Base-by-base conservation (phyloP, 2,113 vertebrate species). In the Deroptyus accipitrinus region DNA sequence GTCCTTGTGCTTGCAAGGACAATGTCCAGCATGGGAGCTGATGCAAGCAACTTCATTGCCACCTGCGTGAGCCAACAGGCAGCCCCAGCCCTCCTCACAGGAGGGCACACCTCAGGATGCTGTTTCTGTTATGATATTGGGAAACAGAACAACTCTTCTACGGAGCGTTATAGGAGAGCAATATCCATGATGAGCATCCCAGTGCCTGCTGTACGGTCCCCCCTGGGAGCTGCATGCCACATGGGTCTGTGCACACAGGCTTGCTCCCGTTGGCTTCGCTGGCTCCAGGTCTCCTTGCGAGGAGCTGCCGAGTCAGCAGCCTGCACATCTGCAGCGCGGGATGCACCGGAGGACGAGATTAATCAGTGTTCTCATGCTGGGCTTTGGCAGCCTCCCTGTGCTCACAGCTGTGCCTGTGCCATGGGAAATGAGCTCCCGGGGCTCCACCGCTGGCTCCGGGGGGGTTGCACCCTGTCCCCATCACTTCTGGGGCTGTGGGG, bases 221-320 rank as follows among this genome's bases (percentile, higher is more conserved):
- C 6, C 10, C 11, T 11, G 13, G 68, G 39, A 73, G 17, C 48
- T 4, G 0, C 0, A 33, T 31, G 61, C 24, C 1, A 1, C 10
- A 2, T 0, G 2, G 59, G 35, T 75, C 82, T 0, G 0, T 9
- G n/a, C 68, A n/a, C 76, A 37, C 3, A 0, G 4, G 1, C 57
- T 55, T 2, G 0, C 11, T 88, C 63, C 67, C 1, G 0, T 8
- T 0, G 2, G 23, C 77, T 83, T 85, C 74, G 46, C 77, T 8
- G 7, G 92, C 94, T 90, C 78, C 4, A 2, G 37, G 64, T 91
- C 78, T 91, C 91, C 75, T 86, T 57, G 68, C 15, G 1, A 37
- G 95, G 83, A 95, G 83, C 74, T 95, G 95, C 93, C 6, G 75
- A 86, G 70, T 96, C 96, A 97, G 94, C 92, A 85, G 90, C 44